A percentile compares a stretch with the other conserved stretches of the same genome.
These are phyloP conservation scores for Hypercompe scribonia DNA, from an alignment of 2,888 invertebrate species.

Conservation along the genomic window DNA sequence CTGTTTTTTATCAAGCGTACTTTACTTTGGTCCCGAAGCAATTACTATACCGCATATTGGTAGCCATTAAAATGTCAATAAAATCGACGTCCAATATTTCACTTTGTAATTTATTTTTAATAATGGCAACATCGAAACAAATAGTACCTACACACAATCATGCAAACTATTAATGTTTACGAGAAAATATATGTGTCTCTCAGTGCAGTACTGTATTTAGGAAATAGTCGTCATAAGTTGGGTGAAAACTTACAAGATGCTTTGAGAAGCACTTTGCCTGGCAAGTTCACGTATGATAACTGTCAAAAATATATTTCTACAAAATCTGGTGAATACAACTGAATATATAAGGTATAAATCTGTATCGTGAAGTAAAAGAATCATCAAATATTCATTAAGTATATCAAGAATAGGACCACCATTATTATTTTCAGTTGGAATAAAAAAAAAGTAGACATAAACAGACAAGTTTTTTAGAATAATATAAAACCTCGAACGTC, in stretches of 20 bases:
- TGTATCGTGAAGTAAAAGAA: no score
- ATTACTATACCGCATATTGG: not conserved
- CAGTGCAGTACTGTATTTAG: no score
- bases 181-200: not conserved
- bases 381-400: no score
- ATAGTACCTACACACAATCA: not conserved
- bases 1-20: not conserved
- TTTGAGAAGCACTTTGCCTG: not conserved
- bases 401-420: no score
- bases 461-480: not conserved
- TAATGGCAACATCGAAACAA: not conserved
- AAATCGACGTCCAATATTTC: not conserved
- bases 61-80: slow-evolving; percentile 2
- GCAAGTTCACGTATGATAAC: not conserved
- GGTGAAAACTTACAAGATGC: not conserved
- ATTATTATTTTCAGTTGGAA: no score
- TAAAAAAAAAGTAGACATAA: not conserved
- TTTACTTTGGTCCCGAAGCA: not conserved
- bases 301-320: no score
- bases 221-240: not conserved
- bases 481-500: not conserved
- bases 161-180: not conserved
- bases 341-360: no score
- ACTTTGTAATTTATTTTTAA: not conserved
- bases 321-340: no score